Conservation (phyloP, 92 coral and sea anemone genomes). For the Porites rus region DNA sequence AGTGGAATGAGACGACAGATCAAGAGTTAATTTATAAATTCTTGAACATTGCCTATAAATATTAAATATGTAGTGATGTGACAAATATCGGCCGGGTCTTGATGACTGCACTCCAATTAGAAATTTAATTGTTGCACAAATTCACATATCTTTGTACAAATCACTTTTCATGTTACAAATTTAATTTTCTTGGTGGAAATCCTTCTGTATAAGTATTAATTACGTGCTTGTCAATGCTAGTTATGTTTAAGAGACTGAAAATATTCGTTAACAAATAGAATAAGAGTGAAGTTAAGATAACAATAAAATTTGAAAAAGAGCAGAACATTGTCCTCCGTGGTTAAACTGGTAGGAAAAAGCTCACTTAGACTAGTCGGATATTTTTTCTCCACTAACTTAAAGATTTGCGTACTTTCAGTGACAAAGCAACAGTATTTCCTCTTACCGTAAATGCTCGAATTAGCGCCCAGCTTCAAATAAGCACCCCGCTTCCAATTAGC, state of each 20-base stretch:
- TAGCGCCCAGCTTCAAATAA: too few relatives aligned
- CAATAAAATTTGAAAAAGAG: slow-evolving; percentile 33
- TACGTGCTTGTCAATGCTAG: slow-evolving; percentile 7
- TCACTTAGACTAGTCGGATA: too few relatives aligned
- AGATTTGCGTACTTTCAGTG: too few relatives aligned
- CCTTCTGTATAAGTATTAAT: background rate
- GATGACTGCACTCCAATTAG: slow-evolving; percentile 9
- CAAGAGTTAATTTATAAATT: slow-evolving; percentile 14
- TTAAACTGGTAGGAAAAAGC: too few relatives aligned
- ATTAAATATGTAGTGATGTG: slow-evolving; percentile 8
- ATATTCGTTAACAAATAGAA: slow-evolving; percentile 17
- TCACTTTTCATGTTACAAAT: background rate
- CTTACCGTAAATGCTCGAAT: too few relatives aligned
- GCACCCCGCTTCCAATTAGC: too few relatives aligned
- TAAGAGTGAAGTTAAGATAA: slow-evolving; percentile 29
- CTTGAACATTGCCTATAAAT: slow-evolving; percentile 30
- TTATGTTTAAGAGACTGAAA: slow-evolving; percentile 2
- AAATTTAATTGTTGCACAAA: slow-evolving; percentile 1
- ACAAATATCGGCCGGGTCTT: background rate
- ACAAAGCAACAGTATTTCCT: too few relatives aligned
- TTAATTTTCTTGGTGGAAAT: slow-evolving; percentile 1
- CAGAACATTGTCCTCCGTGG: background rate
- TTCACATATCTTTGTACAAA: slow-evolving; percentile 17
- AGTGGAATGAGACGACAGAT: slow-evolving; percentile 12
- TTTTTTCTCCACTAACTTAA: too few relatives aligned